These are phyloP conservation scores for Acrossocheilus wenchowensis DNA, from an alignment of 2,797 vertebrate genomes.

Conservation along the genomic window DNA sequence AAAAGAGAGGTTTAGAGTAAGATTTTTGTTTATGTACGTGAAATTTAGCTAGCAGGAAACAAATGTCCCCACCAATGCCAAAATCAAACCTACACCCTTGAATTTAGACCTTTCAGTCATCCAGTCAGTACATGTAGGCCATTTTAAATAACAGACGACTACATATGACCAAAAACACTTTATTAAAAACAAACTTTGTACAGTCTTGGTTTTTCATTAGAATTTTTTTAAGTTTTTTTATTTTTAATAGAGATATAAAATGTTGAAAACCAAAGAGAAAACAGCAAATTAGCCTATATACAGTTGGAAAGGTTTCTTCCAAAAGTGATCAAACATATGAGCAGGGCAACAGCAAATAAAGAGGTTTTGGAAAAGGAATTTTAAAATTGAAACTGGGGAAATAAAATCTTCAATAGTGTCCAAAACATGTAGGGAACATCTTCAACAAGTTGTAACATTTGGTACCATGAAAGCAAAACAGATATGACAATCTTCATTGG, in stretches of 20 bases:
- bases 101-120: neutral
- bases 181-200: slow-evolving; percentile 58
- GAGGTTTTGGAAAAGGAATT: neutral
- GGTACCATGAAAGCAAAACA: slow-evolving; percentile 30
- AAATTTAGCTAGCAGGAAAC: too few species aligned
- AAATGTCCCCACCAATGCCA: neutral
- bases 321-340: slow-evolving; percentile 27
- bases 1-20: too few species aligned
- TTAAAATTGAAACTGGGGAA: neutral
- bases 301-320: slow-evolving; percentile 24
- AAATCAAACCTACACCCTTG: too few species aligned
- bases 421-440: slow-evolving; percentile 19
- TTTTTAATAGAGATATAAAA: slow-evolving; percentile 35
- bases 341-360: slow-evolving; percentile 1
- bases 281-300: slow-evolving; percentile 34
- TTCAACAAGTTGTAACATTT: neutral
- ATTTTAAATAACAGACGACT: slow-evolving; percentile 7
- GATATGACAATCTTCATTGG: slow-evolving; percentile 18
- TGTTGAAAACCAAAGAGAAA: slow-evolving; percentile 40
- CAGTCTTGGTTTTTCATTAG: slow-evolving; percentile 40
- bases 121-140: neutral
- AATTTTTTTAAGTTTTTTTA: too few species aligned
- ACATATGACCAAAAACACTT: slow-evolving; percentile 51
- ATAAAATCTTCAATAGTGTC: slow-evolving; percentile 11
- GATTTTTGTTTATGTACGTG: too few species aligned